Base-by-base conservation (phyloP, 2,888 invertebrate genomes). In the Lithophane ornitopus region DNA sequence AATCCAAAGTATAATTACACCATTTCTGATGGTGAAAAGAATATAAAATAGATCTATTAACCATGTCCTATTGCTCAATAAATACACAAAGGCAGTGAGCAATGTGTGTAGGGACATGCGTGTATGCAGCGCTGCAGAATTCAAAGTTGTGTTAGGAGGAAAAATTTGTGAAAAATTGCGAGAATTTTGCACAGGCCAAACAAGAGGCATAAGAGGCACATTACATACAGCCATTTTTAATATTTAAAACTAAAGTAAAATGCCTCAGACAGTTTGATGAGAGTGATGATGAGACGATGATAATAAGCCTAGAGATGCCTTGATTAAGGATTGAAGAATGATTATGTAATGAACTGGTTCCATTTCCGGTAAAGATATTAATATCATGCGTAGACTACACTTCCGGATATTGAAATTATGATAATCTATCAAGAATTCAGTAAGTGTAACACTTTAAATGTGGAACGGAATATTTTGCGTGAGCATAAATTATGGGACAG, bases 1-100 rank as follows among this genome's bases (percentile, higher is more conserved):
- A 88, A 90, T 89, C 84, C 44, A 77, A 82, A 89, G 76, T 83
- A 71, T 76, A 77, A 83, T 84, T 87, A 82, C 84, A 84, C 77
- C 76, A 87, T 75, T 63, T 67, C 56, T 66, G 69, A 76, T 65
- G 68, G 76, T 76, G 81, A 72, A 80, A 82, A 82, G 80, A 86
- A 85, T 87, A 83, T 78, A 72, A 81, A 86, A 78, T 78, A 81
- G 71, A 74, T 58, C 58, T 65, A 80, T 69, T 76, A 56, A 78
- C 70, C 54, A 78, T 80, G 67, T 62, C 56, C 54, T 67, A 78
- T 84, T 82, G 66, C 74, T 58, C 63, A 86, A 86, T 76, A 81
- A 56, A 59, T 68, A 71, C 54, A 58, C 44, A 74, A 66, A 71
- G 41, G 26, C 44, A 39, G 67, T 14, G 26, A 67, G 44, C 67